A percentile compares a stretch with the other conserved stretches of the same genome.
phyloP scores from a whole-genome alignment of 2,113 vertebrate species.

The Chaetops frenatus region DNA sequence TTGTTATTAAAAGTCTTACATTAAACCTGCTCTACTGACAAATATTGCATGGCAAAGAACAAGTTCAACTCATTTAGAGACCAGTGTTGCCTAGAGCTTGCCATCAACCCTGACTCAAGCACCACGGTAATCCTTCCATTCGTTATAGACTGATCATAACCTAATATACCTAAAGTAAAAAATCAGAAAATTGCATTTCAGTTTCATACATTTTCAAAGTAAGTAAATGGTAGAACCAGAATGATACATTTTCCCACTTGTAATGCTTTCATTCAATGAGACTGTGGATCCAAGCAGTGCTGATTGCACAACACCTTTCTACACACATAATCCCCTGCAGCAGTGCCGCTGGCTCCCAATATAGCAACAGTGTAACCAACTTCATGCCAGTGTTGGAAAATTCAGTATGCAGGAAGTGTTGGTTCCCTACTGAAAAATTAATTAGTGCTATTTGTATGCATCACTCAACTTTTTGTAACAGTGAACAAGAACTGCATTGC shows the following conservation, averaged over 20 bases:
- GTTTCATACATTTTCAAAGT: neutral
- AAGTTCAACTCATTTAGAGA: neutral
- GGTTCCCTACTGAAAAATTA: conserved; percentile 50
- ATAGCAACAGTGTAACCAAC: neutral
- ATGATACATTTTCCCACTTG: neutral
- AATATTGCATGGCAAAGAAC: neutral
- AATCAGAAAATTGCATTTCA: neutral
- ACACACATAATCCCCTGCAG: neutral
- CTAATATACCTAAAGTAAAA: neutral
- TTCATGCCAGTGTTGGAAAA: neutral
- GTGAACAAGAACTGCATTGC: neutral
- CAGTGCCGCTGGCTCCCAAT: neutral
- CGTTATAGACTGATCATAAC: neutral
- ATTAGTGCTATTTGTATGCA: conserved; percentile 59
- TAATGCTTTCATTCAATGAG: neutral
- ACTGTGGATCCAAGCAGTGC: neutral
- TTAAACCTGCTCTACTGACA: neutral
- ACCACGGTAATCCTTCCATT: neutral
- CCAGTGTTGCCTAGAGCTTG: neutral
- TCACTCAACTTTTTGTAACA: conserved; percentile 13
- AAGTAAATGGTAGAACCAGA: neutral
- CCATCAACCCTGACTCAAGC: neutral
- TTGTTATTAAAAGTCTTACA: neutral
- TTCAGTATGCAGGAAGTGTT: conserved; percentile 7
- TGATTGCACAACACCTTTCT: neutral